Conservation (phyloP, 1,140 invertebrate genomes). For the Bombus affinis region DNA sequence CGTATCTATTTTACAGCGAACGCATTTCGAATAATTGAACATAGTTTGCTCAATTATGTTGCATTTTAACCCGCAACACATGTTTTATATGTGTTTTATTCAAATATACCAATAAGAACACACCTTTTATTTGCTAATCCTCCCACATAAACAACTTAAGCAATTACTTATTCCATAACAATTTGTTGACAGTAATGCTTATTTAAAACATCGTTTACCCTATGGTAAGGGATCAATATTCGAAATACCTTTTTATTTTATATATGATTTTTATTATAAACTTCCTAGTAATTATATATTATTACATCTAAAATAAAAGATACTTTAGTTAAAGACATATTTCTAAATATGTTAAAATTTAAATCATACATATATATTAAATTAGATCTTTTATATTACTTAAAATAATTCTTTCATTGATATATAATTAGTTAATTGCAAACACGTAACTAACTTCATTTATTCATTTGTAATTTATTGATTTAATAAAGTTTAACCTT, state of each 20-base stretch:
- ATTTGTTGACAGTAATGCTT: conserved; percentile 35
- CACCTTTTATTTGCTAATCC: not conserved
- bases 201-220: not conserved
- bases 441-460: conserved; percentile 10
- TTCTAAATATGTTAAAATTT: not conserved
- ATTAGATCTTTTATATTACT: not conserved
- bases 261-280: not conserved
- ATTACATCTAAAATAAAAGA: not conserved
- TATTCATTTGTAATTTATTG: conserved; percentile 8
- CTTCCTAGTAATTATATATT: not conserved
- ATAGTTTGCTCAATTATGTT: not conserved
- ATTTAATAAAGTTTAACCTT: not conserved
- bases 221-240: not conserved
- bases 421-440: not conserved
- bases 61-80: not conserved
- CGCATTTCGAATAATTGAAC: conserved; percentile 19
- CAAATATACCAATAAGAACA: not conserved
- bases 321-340: not conserved
- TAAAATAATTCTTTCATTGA: not conserved
- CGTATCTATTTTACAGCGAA: conserved; percentile 1
- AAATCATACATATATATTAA: not conserved
- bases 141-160: conserved; percentile 7
- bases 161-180: not conserved
- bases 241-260: not conserved
- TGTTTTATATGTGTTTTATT: not conserved